phyloP scores from a whole-genome alignment of 2,888 invertebrate species.

The Cabera pusaria region DNA sequence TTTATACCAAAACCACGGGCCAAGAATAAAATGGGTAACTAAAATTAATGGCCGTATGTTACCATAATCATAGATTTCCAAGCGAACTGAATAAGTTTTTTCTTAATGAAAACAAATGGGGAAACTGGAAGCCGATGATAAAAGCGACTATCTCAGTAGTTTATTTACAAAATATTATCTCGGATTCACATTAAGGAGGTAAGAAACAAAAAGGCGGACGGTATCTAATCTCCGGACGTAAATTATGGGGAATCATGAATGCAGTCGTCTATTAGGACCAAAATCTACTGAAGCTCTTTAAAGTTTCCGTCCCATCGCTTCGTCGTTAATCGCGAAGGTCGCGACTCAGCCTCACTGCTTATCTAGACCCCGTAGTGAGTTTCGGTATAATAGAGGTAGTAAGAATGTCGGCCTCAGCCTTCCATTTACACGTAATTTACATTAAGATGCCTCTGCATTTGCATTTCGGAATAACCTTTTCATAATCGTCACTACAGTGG shows the following conservation, averaged over 20 bases:
- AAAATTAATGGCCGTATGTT: conserved; percentile 74
- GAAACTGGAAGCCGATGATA: conserved; percentile 50
- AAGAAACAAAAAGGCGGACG: conserved; percentile 53
- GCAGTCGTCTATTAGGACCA: conserved; percentile 47
- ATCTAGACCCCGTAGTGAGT: neutral
- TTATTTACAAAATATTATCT: conserved; percentile 36
- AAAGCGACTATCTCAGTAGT: conserved; percentile 41
- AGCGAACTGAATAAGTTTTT: conserved; percentile 55
- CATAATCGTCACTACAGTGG: conserved; percentile 74
- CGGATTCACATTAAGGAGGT: conserved; percentile 44
- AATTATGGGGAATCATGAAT: conserved; percentile 63
- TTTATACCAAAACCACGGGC: conserved; percentile 77
- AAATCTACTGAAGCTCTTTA: conserved; percentile 4
- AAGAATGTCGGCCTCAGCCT: conserved; percentile 58
- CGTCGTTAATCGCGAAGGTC: conserved; percentile 2
- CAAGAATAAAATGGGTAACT: conserved; percentile 80
- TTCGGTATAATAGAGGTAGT: conserved; percentile 31
- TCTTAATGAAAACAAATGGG: conserved; percentile 66
- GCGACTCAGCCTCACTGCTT: neutral
- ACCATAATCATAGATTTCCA: conserved; percentile 72
- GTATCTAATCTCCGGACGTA: conserved; percentile 66
- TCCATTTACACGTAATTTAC: conserved; percentile 75
- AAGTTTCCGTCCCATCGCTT: neutral
- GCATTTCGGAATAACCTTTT: conserved; percentile 74
- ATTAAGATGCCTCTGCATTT: conserved; percentile 72